phyloP scores from a whole-genome alignment of 2,797 vertebrate genomes.

The Pipistrellus pygmaeus region DNA sequence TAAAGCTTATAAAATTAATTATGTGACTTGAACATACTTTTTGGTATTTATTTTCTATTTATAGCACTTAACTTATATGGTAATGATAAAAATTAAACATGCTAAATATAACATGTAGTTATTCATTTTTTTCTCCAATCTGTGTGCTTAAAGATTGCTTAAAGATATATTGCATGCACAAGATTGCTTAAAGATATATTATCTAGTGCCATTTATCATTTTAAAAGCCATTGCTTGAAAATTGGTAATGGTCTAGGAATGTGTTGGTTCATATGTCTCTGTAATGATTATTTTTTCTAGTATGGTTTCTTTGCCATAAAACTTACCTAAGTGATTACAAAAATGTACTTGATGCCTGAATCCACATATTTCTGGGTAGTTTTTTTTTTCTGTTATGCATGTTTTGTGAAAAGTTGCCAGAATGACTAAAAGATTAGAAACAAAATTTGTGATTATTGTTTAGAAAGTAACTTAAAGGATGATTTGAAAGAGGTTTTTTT shows the following conservation, averaged over 20 bases:
- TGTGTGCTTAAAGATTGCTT: background rate
- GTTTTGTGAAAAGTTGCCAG: constrained; percentile 14
- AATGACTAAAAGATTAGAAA: background rate
- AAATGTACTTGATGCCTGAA: background rate
- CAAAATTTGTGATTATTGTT: background rate
- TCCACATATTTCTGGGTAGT: background rate
- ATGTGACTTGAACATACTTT: background rate
- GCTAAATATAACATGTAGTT: background rate
- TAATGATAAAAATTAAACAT: constrained; percentile 45
- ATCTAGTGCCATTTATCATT: constrained; percentile 7
- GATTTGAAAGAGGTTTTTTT: background rate
- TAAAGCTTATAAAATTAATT: constrained; percentile 7
- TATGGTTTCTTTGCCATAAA: background rate
- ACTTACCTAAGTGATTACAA: background rate
- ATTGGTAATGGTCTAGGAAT: constrained; percentile 37
- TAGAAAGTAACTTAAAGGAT: constrained; percentile 17
- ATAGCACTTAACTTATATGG: background rate
- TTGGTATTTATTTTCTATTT: constrained; percentile 46
- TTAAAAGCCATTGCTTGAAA: constrained; percentile 19
- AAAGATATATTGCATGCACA: too few relatives aligned
- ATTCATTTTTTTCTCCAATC: background rate
- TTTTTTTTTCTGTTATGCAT: background rate
- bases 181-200: background rate
- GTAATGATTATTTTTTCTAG: background rate
- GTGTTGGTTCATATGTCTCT: background rate